Evolutionary conservation across 2,797 vertebrate genomes (phyloP).

Genomic region (Enteromius treurensis): DNA sequence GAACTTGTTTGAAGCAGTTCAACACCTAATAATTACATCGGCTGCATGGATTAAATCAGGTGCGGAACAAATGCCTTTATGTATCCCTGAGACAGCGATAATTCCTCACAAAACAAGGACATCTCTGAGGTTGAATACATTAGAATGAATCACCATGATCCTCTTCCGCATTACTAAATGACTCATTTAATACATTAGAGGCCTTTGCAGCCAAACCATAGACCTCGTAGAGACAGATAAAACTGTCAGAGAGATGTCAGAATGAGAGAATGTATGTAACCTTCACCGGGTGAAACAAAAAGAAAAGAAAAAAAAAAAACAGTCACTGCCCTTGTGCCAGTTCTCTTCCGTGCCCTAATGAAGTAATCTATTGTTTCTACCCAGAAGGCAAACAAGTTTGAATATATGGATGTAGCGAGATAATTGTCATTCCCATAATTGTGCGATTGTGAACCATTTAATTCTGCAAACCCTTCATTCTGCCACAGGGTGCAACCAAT

Average conservation of each 20-base stretch:
- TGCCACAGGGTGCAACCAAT: constrained; percentile 69
- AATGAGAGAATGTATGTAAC: background rate
- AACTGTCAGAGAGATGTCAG: constrained; percentile 7
- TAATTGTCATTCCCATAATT: constrained; percentile 66
- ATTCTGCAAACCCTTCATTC: constrained; percentile 67
- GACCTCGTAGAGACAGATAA: constrained; percentile 6
- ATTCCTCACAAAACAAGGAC: constrained; percentile 51
- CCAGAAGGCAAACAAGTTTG: constrained; percentile 57
- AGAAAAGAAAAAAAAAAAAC: constrained; percentile 30
- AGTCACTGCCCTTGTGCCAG: constrained; percentile 40
- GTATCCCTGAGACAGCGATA: constrained; percentile 42
- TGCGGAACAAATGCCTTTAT: constrained; percentile 31
- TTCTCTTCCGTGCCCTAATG: constrained; percentile 48
- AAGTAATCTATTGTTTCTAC: constrained; percentile 52
- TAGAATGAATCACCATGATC: constrained; percentile 43
- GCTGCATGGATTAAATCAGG: constrained; percentile 32
- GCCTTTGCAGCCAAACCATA: constrained; percentile 17
- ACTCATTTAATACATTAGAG: constrained; percentile 50
- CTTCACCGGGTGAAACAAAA: constrained; percentile 7
- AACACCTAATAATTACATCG: constrained; percentile 46
- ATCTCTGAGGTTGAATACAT: constrained; percentile 43
- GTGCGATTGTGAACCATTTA: constrained; percentile 58
- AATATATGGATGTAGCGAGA: constrained; percentile 58
- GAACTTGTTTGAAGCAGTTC: constrained; percentile 35
- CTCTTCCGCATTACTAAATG: constrained; percentile 36